A percentile compares a stretch with the other conserved stretches of the same genome.
Evolutionary conservation across 2,888 invertebrate species (phyloP).

Genomic region (Plusia festucae): DNA sequence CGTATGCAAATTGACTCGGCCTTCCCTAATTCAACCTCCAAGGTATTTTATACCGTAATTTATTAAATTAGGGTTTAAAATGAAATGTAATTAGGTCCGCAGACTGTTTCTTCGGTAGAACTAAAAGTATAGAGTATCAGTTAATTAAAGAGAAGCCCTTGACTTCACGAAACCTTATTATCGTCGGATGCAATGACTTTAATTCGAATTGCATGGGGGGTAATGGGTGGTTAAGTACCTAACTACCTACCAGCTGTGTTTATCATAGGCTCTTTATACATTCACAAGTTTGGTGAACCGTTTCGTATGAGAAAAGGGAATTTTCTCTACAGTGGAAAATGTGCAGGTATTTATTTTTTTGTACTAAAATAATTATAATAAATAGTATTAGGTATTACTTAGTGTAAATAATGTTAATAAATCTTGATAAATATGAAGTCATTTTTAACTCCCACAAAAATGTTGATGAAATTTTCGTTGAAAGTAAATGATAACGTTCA

Average conservation of each 20-base stretch:
- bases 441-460: background rate
- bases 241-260: constrained; percentile 23
- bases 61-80: constrained; percentile 63
- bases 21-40: constrained; percentile 57
- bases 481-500: background rate
- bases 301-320: background rate
- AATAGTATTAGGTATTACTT: too few relatives aligned
- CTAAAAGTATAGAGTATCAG: constrained; percentile 76
- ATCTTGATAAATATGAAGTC: background rate
- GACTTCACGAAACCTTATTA: constrained; percentile 76
- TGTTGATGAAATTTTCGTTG: background rate
- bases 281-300: background rate
- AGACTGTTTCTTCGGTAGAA: constrained; percentile 45
- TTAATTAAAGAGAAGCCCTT: constrained; percentile 83
- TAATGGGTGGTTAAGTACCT: constrained; percentile 17
- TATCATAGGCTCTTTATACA: constrained; percentile 22
- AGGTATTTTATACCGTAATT: constrained; percentile 60
- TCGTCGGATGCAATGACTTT: constrained; percentile 67
- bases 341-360: too few relatives aligned
- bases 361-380: too few relatives aligned
- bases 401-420: too few relatives aligned
- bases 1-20: constrained; percentile 71
- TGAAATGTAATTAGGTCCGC: constrained; percentile 44
- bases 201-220: constrained; percentile 53
- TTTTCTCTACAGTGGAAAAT: too few relatives aligned